Conservation (phyloP, 2,113 vertebrate species). For the Hoplias malabaricus region DNA sequence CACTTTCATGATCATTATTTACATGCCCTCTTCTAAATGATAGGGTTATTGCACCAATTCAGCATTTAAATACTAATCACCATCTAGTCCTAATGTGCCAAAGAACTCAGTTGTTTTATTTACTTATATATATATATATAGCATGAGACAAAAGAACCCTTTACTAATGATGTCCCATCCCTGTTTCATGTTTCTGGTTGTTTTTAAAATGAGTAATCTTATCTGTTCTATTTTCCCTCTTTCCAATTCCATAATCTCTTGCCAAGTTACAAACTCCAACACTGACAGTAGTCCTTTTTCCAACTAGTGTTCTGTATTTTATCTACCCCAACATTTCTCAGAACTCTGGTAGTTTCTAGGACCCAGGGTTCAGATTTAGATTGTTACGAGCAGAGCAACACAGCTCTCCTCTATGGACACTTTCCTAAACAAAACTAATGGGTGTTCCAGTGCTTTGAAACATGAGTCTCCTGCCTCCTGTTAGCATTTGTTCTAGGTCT, state of each 20-base stretch:
- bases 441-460: background rate
- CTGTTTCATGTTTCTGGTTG: background rate
- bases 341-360: background rate
- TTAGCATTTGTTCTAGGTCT: background rate
- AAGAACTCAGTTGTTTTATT: too few species aligned
- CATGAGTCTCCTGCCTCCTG: background rate
- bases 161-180: too few species aligned
- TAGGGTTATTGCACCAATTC: too few species aligned
- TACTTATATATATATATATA: too few species aligned
- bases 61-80: too few species aligned
- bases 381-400: background rate
- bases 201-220: background rate
- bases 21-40: too few species aligned
- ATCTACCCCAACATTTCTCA: background rate
- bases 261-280: too few species aligned
- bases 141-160: background rate
- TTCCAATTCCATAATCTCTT: too few species aligned
- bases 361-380: background rate
- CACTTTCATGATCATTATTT: too few species aligned
- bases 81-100: too few species aligned
- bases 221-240: background rate
- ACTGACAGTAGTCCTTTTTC: too few species aligned
- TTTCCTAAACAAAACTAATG: conserved; percentile 24
- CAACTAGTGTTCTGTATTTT: background rate
- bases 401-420: background rate